A percentile compares a stretch with the other conserved stretches of the same genome.
Evolutionary conservation across 2,113 vertebrate species (phyloP).

Genomic region (Brachypodius melanocephalos): DNA sequence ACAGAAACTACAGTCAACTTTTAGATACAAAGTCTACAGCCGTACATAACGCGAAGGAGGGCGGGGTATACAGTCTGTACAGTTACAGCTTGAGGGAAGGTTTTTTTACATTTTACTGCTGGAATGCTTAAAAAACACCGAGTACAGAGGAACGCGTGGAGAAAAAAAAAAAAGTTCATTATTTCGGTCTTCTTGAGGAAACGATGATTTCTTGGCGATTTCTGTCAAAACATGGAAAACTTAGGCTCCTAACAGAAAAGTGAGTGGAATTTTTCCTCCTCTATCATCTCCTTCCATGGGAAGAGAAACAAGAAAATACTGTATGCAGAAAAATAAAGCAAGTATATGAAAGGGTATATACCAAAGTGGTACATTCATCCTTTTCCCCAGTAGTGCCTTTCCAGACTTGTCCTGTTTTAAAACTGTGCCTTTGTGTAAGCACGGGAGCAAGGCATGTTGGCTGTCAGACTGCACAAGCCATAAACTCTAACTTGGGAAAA

Average conservation of each 20-base stretch:
- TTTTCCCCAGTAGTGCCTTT: neutral
- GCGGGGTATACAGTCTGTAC: slow-evolving; percentile 39
- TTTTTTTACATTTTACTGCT: neutral
- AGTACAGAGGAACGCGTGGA: neutral
- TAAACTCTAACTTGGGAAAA: neutral
- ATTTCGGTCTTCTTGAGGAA: neutral
- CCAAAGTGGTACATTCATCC: neutral
- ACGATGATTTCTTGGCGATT: neutral
- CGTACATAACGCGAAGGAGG: neutral
- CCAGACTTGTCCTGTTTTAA: neutral
- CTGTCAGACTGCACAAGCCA: neutral
- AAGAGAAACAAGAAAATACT: slow-evolving; percentile 29
- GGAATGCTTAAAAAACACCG: slow-evolving; percentile 47
- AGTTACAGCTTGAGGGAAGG: neutral
- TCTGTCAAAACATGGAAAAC: neutral
- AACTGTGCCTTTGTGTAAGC: neutral
- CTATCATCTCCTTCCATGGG: neutral
- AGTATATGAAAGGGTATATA: neutral
- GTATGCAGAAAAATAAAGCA: neutral
- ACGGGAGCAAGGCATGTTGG: neutral
- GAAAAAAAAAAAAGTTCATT: neutral
- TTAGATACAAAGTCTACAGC: slow-evolving; percentile 46
- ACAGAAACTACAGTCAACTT: slow-evolving; percentile 1
- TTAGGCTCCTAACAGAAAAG: neutral
- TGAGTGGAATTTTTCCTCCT: neutral